Conservation (phyloP, 2,113 vertebrate genomes). For the Chloebia gouldiae region DNA sequence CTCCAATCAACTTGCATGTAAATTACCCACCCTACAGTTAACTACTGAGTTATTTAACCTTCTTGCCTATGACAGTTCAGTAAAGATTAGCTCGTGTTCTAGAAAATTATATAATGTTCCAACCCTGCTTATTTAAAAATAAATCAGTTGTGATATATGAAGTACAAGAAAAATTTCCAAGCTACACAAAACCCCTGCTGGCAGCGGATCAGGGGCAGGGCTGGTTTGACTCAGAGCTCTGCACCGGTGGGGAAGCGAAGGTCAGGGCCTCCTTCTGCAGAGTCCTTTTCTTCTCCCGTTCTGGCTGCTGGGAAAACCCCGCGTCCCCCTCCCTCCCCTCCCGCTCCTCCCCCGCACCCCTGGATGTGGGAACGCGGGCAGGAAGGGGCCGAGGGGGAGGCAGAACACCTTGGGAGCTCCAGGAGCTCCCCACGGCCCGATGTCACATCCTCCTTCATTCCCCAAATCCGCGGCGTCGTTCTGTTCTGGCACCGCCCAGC, state of each 20-base stretch:
- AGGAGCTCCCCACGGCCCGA: rapidly evolving
- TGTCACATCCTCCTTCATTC: neutral
- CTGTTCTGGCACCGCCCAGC: neutral
- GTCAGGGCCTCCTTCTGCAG: neutral
- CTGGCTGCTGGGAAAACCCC: neutral
- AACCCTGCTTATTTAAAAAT: constrained; percentile 22
- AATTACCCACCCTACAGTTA: constrained; percentile 28
- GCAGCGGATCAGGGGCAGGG: neutral
- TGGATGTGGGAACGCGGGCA: rapidly evolving
- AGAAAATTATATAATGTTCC: neutral
- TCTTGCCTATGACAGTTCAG: neutral
- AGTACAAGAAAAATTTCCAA: neutral
- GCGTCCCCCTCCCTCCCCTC: neutral
- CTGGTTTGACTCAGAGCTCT: neutral
- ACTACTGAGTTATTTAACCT: constrained; percentile 45
- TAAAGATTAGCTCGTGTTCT: constrained; percentile 28
- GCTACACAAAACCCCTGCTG: neutral
- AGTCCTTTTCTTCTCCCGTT: neutral
- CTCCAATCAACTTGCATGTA: constrained; percentile 44
- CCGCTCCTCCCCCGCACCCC: neutral
- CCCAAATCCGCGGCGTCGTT: rapidly evolving
- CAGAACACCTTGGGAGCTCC: neutral
- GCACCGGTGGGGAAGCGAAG: neutral
- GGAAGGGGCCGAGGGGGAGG: neutral
- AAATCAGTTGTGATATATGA: constrained; percentile 25